These are phyloP conservation scores for Axea sp. DNA, from an alignment of 2,888 invertebrate genomes.

Conservation along the genomic window DNA sequence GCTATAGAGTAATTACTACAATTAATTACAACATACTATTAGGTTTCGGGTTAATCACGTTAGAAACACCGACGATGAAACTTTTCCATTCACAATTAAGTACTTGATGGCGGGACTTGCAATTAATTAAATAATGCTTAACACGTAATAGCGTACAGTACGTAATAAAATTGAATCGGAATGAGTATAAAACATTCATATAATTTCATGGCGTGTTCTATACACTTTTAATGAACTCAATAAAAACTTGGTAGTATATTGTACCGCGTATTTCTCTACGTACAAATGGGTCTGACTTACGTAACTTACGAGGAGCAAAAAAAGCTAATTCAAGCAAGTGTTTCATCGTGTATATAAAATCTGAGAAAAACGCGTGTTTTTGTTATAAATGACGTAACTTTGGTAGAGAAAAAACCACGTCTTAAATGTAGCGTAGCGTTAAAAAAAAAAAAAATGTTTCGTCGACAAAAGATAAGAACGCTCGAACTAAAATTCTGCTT, in stretches of 20 bases:
- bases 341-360: slow-evolving; percentile 33
- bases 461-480: neutral
- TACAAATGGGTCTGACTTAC: too few relatives aligned
- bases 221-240: slow-evolving; percentile 34
- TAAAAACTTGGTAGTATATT: slow-evolving; percentile 30
- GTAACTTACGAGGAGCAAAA: slow-evolving; percentile 46
- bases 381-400: neutral
- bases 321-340: slow-evolving; percentile 41
- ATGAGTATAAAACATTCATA: slow-evolving; percentile 1
- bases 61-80: too few relatives aligned
- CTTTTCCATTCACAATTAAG: too few relatives aligned
- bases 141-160: too few relatives aligned
- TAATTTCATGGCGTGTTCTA: slow-evolving; percentile 11
- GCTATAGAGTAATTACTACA: too few relatives aligned
- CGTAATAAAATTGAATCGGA: too few relatives aligned
- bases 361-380: neutral
- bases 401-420: neutral
- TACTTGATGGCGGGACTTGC: too few relatives aligned
- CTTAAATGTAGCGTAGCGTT: slow-evolving; percentile 10
- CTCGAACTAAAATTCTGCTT: slow-evolving; percentile 2
- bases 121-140: slow-evolving; percentile 18
- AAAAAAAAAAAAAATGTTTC: slow-evolving; percentile 15
- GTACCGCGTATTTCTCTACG: neutral
- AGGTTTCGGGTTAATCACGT: too few relatives aligned
- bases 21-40: too few relatives aligned